phyloP scores from a whole-genome alignment of 1,140 invertebrate genomes.

The Macrobrachium rosenbergii region DNA sequence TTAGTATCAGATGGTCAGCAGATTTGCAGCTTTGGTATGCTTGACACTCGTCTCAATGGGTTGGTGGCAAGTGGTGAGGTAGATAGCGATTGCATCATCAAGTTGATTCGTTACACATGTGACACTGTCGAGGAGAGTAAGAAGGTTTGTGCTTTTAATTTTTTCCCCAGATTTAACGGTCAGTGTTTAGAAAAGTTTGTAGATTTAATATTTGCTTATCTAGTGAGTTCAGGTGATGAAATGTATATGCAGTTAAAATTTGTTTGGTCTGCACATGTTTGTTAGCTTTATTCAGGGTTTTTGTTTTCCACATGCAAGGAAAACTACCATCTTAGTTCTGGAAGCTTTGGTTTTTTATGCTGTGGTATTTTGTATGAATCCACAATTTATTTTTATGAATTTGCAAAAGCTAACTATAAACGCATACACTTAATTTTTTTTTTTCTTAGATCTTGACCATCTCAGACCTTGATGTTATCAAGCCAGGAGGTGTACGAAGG shows the following conservation, averaged over 20 bases:
- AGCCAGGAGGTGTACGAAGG: conserved; percentile 79
- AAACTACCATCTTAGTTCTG: too few species aligned
- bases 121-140: conserved; percentile 76
- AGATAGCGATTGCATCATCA: conserved; percentile 81
- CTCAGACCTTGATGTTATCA: conserved; percentile 82
- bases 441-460: conserved; percentile 80
- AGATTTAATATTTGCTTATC: too few species aligned
- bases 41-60: conserved; percentile 89
- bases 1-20: conserved; percentile 88
- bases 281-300: too few species aligned
- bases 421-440: not conserved
- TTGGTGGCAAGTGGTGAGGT: conserved; percentile 80
- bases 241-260: conserved; percentile 1
- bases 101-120: conserved; percentile 84
- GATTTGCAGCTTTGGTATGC: conserved; percentile 89
- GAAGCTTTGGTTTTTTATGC: too few species aligned
- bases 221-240: not conserved
- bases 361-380: too few species aligned
- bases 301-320: too few species aligned
- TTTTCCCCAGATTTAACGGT: too few species aligned
- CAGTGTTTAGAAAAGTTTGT: too few species aligned
- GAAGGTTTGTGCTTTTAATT: conserved; percentile 59
- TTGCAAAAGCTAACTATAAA: not conserved
- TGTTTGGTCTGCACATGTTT: conserved; percentile 13
- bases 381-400: not conserved